phyloP scores from a whole-genome alignment of 2,888 invertebrate genomes.

The Baronia brevicornis region DNA sequence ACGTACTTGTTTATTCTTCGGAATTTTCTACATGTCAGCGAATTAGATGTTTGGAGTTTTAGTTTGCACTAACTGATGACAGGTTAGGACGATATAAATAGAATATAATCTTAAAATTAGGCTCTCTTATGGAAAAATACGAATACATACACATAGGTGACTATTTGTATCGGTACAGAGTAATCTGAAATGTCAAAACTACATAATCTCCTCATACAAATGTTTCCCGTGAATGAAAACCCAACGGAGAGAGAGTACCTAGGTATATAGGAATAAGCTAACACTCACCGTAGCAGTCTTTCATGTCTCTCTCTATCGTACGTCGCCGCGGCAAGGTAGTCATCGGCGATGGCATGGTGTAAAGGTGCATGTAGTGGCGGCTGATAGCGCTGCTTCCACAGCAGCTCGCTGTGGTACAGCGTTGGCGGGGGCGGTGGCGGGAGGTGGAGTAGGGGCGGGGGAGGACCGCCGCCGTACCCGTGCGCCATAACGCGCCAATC shows the following conservation, averaged over 20 bases:
- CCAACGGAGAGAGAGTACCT: background rate
- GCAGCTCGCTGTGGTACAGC: slow-evolving; percentile 71
- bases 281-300: slow-evolving; percentile 78
- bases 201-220: slow-evolving; percentile 18
- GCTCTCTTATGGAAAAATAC: too few species aligned
- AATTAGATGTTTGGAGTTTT: too few species aligned
- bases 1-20: too few species aligned
- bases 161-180: too few species aligned
- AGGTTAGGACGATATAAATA: too few species aligned
- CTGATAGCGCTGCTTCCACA: slow-evolving; percentile 78
- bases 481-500: slow-evolving; percentile 85
- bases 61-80: too few species aligned
- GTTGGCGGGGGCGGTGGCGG: slow-evolving; percentile 68
- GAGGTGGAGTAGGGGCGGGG: slow-evolving; percentile 65
- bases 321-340: slow-evolving; percentile 68
- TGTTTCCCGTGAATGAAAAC: background rate
- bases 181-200: too few species aligned
- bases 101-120: too few species aligned
- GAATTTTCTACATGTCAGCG: too few species aligned
- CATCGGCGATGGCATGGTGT: slow-evolving; percentile 70
- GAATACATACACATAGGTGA: too few species aligned
- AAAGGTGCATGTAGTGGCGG: slow-evolving; percentile 70
- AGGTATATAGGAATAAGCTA: background rate
- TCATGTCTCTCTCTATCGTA: slow-evolving; percentile 81
- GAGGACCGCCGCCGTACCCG: slow-evolving; percentile 81